Percentiles rank a stretch among this genome's conserved stretches.
phyloP scores from a whole-genome alignment of 2,888 invertebrate genomes.

The Harpalus rufipes region DNA sequence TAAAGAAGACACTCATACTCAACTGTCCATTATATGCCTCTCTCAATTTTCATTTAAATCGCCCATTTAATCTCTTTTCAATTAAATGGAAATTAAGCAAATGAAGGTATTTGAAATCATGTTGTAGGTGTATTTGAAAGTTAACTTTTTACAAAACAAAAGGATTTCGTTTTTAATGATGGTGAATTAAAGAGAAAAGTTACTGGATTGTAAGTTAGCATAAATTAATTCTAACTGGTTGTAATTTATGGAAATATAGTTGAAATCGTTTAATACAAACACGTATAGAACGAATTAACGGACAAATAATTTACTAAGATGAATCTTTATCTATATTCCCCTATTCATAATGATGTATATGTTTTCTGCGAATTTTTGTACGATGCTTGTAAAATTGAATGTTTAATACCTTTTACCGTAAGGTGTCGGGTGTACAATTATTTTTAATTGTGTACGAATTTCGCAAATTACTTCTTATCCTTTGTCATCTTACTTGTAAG shows the following conservation, averaged over 20 bases:
- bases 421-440: too few relatives aligned
- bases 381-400: too few relatives aligned
- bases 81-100: background rate
- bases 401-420: too few relatives aligned
- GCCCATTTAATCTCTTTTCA: background rate
- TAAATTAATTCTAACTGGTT: background rate
- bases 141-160: background rate
- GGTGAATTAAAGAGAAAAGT: background rate
- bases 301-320: too few relatives aligned
- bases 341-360: too few relatives aligned
- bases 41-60: too few relatives aligned
- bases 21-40: background rate
- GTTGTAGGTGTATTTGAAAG: background rate
- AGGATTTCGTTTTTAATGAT: background rate
- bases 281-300: too few relatives aligned
- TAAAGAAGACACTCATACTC: constrained; percentile 1
- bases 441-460: too few relatives aligned
- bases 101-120: background rate
- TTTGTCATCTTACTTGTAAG: too few relatives aligned
- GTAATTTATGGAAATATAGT: background rate
- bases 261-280: background rate
- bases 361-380: too few relatives aligned
- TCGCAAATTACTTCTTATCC: too few relatives aligned
- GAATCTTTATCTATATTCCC: too few relatives aligned
- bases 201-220: background rate